Base-by-base conservation (phyloP, 2,888 invertebrate genomes). In the Callimorpha dominula region DNA sequence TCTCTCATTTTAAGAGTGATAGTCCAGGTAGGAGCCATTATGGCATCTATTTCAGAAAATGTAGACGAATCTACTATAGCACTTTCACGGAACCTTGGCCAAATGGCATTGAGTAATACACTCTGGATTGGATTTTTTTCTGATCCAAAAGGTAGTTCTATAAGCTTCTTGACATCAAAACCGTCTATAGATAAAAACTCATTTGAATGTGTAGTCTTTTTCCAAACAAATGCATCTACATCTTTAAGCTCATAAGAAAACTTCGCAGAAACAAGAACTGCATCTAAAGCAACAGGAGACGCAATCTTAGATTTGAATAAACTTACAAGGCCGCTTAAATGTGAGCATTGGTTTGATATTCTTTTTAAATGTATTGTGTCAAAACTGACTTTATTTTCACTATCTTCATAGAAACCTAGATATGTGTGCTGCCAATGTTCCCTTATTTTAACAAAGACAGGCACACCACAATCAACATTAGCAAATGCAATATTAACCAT, bases 251-350 rank as follows among this genome's bases (percentile, higher is more conserved):
- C 93, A 92, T 98, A 98, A n/a, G 97, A 97, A 87, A 97, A 97
- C 87, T 98, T 97, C 12, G 97, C 96, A 17, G 98, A 97, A 15
- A 98, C 97, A 70, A 96, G 94, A 42, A 97, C 97, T 63, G 97
- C 96, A 81, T 97, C 97, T 68, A 96, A 91, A 67, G 96, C 95
- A 65, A 95, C 91, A 31, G 96, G 96, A 63, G 96, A 96, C n/a
- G 97, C 96, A 88, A 98, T 97, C 96, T 98, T 99, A 43, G 98
- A 97, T 93, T 98, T 99, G 90, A 99, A 99, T 78, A 99, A 94
- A 84, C 98, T 97, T 60, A 99, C 94, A 68, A 99, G 96, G 74
- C 98, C 98, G 76, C 97, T 97, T 0, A 99, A 96, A 93, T 98
- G 98, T 82, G 97, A 97, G 87, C 98, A 98, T 84, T 98, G 97